phyloP scores from a whole-genome alignment of 2,797 vertebrate genomes.

The Meda fulgida region DNA sequence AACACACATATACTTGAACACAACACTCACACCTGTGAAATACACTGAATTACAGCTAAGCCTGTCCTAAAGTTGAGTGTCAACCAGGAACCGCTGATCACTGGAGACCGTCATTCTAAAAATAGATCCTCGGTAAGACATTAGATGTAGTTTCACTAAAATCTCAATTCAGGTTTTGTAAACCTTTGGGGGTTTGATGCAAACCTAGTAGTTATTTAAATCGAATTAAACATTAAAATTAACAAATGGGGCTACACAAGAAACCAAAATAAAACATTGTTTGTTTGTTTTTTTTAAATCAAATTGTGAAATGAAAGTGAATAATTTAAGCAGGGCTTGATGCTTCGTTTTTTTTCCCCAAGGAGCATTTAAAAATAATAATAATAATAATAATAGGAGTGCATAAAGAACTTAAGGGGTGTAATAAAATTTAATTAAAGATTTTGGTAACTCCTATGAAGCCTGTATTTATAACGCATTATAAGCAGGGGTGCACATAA shows the following conservation, averaged over 20 bases:
- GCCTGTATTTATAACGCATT: no score
- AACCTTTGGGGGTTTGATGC: not conserved
- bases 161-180: not conserved
- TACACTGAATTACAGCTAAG: slow-evolving; percentile 20
- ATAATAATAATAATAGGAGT: no score
- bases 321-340: no score
- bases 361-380: no score
- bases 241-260: not conserved
- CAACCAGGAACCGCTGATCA: not conserved
- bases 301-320: no score
- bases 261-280: no score
- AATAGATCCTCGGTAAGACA: slow-evolving; percentile 1
- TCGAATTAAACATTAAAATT: not conserved
- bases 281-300: no score
- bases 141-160: not conserved
- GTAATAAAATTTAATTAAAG: no score
- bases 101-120: slow-evolving; percentile 4
- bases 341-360: no score
- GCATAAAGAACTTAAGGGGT: no score
- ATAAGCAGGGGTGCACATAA: no score
- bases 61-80: slow-evolving; percentile 13
- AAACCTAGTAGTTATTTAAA: not conserved
- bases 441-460: no score
- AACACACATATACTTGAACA: not conserved
- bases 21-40: slow-evolving; percentile 10